Percentiles rank a stretch among this genome's conserved stretches.
Evolutionary conservation across 2,113 vertebrate genomes (phyloP).

Genomic region (Microtus richardsoni): DNA sequence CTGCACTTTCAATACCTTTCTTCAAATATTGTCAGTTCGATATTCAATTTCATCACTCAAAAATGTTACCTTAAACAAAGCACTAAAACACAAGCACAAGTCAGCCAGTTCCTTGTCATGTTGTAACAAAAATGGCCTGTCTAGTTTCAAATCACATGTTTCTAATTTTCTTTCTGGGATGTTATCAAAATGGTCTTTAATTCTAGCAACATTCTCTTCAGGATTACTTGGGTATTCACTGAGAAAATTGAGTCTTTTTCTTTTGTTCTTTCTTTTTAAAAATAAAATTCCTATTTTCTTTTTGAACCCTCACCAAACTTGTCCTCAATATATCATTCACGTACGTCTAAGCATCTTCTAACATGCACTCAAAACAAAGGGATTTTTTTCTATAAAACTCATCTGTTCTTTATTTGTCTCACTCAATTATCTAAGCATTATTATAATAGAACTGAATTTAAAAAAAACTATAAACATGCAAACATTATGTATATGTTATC

Average conservation of each 20-base stretch:
- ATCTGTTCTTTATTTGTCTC: background rate
- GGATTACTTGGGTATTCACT: background rate
- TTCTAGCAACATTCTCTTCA: background rate
- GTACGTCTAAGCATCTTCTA: background rate
- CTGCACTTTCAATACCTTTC: background rate
- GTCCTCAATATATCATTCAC: background rate
- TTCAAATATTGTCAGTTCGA: background rate
- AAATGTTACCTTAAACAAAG: background rate
- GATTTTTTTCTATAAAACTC: background rate
- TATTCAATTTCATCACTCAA: background rate
- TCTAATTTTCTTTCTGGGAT: background rate
- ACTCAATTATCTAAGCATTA: background rate
- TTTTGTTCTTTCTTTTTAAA: background rate
- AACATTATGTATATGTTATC: background rate
- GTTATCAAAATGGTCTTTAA: background rate
- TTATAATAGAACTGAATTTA: background rate
- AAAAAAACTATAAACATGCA: background rate
- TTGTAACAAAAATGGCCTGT: background rate
- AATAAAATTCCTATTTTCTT: background rate
- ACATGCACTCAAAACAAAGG: background rate
- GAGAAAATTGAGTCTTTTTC: background rate
- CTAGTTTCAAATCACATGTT: background rate
- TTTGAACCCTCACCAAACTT: background rate
- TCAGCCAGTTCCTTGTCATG: background rate
- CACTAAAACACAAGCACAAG: background rate